Percentiles rank a stretch among this genome's conserved stretches.
phyloP scores from a whole-genome alignment of 2,797 vertebrate species.

The Schizothorax lantsangensis region DNA sequence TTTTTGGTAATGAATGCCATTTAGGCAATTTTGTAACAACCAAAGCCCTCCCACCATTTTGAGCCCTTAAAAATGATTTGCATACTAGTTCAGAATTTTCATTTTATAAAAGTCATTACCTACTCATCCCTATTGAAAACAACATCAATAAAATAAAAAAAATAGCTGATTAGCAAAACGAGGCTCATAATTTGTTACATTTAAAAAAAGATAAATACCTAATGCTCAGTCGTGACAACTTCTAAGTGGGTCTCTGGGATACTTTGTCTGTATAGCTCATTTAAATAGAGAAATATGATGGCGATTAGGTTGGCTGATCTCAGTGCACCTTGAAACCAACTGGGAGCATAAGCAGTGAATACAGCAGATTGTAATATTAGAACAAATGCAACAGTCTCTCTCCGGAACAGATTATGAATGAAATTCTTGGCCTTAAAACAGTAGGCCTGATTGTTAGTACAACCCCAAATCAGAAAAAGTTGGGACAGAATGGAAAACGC shows the following conservation, averaged over 20 bases:
- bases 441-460: slow-evolving; percentile 13
- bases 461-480: too few species aligned
- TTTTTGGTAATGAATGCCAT: not conserved
- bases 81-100: not conserved
- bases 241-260: slow-evolving; percentile 1
- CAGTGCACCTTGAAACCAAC: slow-evolving; percentile 24
- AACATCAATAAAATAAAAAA: not conserved
- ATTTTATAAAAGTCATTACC: not conserved
- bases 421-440: not conserved
- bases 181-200: not conserved
- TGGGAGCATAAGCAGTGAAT: slow-evolving; percentile 15
- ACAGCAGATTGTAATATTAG: slow-evolving; percentile 20
- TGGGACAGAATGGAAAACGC: too few species aligned
- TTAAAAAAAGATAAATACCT: not conserved
- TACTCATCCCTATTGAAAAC: not conserved
- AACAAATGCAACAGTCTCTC: slow-evolving; percentile 4
- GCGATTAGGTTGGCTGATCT: slow-evolving; percentile 30
- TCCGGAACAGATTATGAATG: not conserved
- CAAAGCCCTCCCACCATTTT: not conserved
- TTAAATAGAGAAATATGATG: slow-evolving; percentile 35
- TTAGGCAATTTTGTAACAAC: not conserved
- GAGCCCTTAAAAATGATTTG: not conserved
- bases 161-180: not conserved
- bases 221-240: not conserved
- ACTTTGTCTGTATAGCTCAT: slow-evolving; percentile 5